Percentiles rank a stretch among this genome's conserved stretches.
Evolutionary conservation across 1,140 invertebrate genomes (phyloP).

Genomic region (Watersipora subatra): DNA sequence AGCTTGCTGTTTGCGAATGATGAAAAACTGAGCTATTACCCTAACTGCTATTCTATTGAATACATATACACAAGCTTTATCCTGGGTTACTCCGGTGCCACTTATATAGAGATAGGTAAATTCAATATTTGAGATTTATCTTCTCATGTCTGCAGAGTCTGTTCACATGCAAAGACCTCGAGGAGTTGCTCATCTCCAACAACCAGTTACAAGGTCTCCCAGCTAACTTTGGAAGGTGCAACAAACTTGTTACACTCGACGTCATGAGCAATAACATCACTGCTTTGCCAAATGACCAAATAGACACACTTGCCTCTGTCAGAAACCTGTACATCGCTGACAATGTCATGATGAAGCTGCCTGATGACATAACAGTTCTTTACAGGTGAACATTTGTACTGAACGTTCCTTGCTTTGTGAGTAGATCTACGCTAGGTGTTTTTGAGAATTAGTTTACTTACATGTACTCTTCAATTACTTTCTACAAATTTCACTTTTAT

Average conservation of each 20-base stretch:
- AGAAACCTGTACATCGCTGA: constrained; percentile 23
- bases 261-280: constrained; percentile 28
- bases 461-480: too few species aligned
- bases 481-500: too few species aligned
- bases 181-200: constrained; percentile 17
- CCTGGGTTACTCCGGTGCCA: too few species aligned
- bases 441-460: too few species aligned
- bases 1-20: too few species aligned
- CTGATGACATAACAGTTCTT: constrained; percentile 16
- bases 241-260: constrained; percentile 24
- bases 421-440: too few species aligned
- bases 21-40: too few species aligned
- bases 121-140: too few species aligned
- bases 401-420: too few species aligned
- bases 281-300: constrained; percentile 28
- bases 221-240: constrained; percentile 25
- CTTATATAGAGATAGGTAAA: too few species aligned
- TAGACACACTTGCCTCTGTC: constrained; percentile 31
- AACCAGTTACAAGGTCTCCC: constrained; percentile 23
- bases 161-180: constrained; percentile 14
- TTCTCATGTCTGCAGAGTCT: not conserved
- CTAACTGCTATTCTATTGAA: too few species aligned
- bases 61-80: too few species aligned
- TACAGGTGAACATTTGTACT: not conserved
- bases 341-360: constrained; percentile 28